A percentile compares a stretch with the other conserved stretches of the same genome.
phyloP scores from a whole-genome alignment of 1,140 invertebrate genomes.

The Meteorus sp. region DNA sequence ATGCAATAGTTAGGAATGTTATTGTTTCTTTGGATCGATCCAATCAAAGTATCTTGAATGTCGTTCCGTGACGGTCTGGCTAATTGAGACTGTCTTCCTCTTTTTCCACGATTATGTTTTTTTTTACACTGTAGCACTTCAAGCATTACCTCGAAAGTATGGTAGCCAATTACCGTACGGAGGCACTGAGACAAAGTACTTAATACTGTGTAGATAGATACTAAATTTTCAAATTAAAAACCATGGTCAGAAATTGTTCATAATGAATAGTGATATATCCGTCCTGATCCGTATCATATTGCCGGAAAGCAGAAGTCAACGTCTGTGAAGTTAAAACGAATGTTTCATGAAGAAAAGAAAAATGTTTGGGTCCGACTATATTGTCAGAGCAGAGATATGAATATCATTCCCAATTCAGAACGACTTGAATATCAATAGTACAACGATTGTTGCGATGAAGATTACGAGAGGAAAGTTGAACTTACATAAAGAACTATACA shows the following conservation, averaged over 20 bases:
- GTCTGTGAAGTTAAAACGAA: constrained; percentile 70
- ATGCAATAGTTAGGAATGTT: not conserved
- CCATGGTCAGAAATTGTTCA: constrained; percentile 95
- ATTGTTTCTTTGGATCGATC: not conserved
- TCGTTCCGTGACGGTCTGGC: too few species aligned
- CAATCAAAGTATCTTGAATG: not conserved
- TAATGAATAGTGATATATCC: constrained; percentile 96
- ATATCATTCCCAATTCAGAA: constrained; percentile 11
- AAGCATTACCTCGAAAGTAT: not conserved
- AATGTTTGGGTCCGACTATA: not conserved
- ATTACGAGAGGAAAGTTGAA: too few species aligned
- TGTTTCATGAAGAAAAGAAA: not conserved
- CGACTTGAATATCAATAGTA: constrained; percentile 25
- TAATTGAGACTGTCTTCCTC: too few species aligned
- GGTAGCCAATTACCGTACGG: not conserved
- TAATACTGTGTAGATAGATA: too few species aligned
- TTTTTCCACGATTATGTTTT: too few species aligned
- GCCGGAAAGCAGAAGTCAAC: constrained; percentile 84
- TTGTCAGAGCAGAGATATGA: not conserved
- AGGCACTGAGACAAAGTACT: too few species aligned
- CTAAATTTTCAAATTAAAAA: constrained; percentile 89
- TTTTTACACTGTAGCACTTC: not conserved
- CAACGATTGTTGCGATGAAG: too few species aligned
- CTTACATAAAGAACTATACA: constrained; percentile 92
- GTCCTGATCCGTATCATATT: constrained; percentile 90